These are phyloP conservation scores for Lasioglossum marginatum DNA, from an alignment of 2,888 invertebrate genomes.

Conservation along the genomic window DNA sequence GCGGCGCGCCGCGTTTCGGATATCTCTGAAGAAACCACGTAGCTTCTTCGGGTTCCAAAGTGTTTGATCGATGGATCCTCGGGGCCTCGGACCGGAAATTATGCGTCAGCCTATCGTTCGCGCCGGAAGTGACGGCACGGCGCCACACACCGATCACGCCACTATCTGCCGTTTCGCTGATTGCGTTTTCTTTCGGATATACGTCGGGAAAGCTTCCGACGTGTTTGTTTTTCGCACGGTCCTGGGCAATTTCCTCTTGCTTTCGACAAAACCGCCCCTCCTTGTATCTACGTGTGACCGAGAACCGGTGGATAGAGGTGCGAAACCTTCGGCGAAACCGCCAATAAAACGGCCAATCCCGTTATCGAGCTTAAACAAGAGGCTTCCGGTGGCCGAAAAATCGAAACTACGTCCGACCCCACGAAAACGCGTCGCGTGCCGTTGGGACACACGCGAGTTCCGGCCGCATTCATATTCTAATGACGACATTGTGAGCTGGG, in stretches of 20 bases:
- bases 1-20: constrained; percentile 5
- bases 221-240: constrained; percentile 69
- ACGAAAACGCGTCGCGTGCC: constrained; percentile 78
- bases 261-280: neutral
- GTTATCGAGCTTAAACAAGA: constrained; percentile 33
- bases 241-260: constrained; percentile 54
- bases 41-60: constrained; percentile 69
- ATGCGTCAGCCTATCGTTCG: constrained; percentile 83
- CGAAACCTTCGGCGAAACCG: constrained; percentile 14
- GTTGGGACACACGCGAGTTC: constrained; percentile 59
- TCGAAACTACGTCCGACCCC: constrained; percentile 51
- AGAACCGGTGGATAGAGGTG: neutral
- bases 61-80: constrained; percentile 84
- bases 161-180: constrained; percentile 81
- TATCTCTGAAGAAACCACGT: constrained; percentile 62
- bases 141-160: constrained; percentile 79
- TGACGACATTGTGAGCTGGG: constrained; percentile 80
- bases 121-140: constrained; percentile 80
- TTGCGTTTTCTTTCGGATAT: constrained; percentile 73
- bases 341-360: neutral
- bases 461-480: constrained; percentile 82
- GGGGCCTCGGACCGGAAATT: constrained; percentile 82
- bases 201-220: constrained; percentile 56
- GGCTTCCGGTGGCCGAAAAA: constrained; percentile 40
- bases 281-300: neutral